These are phyloP conservation scores for Cantharis lateralis DNA, from an alignment of 2,888 invertebrate genomes.

Conservation along the genomic window DNA sequence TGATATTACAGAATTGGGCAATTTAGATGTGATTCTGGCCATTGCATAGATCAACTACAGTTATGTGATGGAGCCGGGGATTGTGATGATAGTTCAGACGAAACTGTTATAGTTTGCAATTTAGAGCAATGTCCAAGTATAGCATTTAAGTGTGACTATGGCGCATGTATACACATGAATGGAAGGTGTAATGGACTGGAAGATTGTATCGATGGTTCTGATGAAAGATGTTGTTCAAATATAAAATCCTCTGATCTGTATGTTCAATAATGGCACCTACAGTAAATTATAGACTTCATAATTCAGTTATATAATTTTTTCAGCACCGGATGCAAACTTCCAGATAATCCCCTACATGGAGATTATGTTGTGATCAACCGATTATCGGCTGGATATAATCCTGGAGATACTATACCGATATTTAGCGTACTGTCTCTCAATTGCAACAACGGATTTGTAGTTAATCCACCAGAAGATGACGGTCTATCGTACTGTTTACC, in stretches of 20 bases:
- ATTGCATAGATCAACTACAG: slow-evolving; percentile 51
- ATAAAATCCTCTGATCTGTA: not conserved
- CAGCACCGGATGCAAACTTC: slow-evolving; percentile 27
- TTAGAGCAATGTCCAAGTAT: slow-evolving; percentile 27
- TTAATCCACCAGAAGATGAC: not conserved
- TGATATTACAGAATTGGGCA: not conserved
- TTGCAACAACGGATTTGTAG: not conserved
- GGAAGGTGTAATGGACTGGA: slow-evolving; percentile 55
- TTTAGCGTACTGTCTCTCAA: not conserved
- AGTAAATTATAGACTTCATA: too few species aligned
- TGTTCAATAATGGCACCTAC: too few species aligned
- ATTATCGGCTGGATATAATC: not conserved
- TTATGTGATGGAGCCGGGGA: slow-evolving; percentile 56
- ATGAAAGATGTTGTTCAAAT: slow-evolving; percentile 2
- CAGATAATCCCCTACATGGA: slow-evolving; percentile 40
- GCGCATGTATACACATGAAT: slow-evolving; percentile 53
- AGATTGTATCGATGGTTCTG: slow-evolving; percentile 53
- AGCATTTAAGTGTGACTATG: slow-evolving; percentile 46
- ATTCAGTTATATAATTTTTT: not conserved
- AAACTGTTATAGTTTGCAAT: slow-evolving; percentile 42
- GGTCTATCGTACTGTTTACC: not conserved
- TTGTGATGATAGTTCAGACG: slow-evolving; percentile 57
- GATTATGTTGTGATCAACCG: not conserved
- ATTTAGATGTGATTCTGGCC: slow-evolving; percentile 43
- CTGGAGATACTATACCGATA: not conserved